Conservation (phyloP, 1,140 invertebrate species). For the Procambarus clarkii region DNA sequence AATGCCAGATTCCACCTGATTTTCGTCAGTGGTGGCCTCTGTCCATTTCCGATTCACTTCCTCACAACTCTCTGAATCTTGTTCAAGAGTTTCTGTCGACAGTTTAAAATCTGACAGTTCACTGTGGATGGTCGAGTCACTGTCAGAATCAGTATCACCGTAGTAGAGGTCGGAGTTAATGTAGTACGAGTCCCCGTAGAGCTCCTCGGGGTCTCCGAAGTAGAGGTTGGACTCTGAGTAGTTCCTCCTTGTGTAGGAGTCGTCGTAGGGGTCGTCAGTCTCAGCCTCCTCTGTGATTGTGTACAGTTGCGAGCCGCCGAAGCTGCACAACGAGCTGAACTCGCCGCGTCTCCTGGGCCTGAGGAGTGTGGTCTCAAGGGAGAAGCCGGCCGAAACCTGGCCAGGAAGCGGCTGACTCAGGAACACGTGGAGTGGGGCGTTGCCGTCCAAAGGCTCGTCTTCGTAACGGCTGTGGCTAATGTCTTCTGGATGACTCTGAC, state of each 20-base stretch:
- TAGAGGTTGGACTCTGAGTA: constrained; percentile 51
- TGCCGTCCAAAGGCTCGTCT: constrained; percentile 26
- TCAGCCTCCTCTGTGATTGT: constrained; percentile 56
- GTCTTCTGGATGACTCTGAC: constrained; percentile 50
- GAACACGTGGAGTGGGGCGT: constrained; percentile 42
- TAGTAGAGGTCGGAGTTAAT: constrained; percentile 32
- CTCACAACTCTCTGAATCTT: not conserved
- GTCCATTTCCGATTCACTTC: not conserved
- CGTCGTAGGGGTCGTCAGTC: constrained; percentile 21
- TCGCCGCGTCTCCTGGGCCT: constrained; percentile 35
- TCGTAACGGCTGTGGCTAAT: not conserved
- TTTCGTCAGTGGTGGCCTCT: not conserved
- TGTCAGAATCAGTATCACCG: constrained; percentile 47
- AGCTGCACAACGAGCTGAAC: constrained; percentile 50
- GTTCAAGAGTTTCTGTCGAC: constrained; percentile 40
- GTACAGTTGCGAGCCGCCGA: constrained; percentile 43
- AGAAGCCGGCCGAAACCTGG: not conserved
- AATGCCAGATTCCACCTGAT: not conserved
- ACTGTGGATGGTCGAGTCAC: constrained; percentile 21
- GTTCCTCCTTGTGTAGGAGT: constrained; percentile 37
- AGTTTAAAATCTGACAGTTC: not conserved
- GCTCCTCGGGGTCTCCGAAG: constrained; percentile 3
- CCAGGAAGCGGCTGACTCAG: constrained; percentile 43
- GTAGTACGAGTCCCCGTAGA: not conserved
- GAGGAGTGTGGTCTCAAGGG: not conserved